phyloP scores from a whole-genome alignment of 92 coral and sea anemone genomes.

The Palythoa grandis region DNA sequence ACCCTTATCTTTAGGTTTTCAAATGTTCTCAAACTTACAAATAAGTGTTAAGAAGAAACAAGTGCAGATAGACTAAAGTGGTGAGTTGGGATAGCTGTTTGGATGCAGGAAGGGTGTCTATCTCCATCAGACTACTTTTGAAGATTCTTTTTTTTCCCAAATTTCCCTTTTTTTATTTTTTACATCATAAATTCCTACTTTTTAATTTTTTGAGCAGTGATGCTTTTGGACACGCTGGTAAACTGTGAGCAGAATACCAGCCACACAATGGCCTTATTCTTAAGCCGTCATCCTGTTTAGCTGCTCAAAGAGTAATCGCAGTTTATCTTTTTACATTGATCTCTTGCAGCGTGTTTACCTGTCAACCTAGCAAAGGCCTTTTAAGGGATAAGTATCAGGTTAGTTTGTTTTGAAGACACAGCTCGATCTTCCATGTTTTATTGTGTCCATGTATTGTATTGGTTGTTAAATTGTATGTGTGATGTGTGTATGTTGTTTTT shows the following conservation, averaged over 20 bases:
- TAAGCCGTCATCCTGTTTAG: neutral
- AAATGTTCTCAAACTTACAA: no score
- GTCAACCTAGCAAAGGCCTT: slow-evolving; percentile 87
- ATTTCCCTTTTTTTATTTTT: no score
- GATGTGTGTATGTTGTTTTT: neutral
- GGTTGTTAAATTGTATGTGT: neutral
- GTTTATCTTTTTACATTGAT: neutral
- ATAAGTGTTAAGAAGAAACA: no score
- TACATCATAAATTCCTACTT: no score
- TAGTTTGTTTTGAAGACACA: neutral
- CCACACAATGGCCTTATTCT: neutral
- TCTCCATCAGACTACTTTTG: no score
- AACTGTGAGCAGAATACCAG: neutral
- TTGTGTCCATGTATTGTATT: neutral
- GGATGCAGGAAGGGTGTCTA: no score
- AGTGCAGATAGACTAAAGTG: no score
- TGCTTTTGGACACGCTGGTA: no score
- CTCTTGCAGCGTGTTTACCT: slow-evolving; percentile 72
- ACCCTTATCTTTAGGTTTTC: neutral
- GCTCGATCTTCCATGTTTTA: neutral
- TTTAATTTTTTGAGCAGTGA: no score
- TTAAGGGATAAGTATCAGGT: slow-evolving; percentile 88
- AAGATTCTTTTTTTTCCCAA: no score
- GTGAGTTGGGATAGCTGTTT: no score
- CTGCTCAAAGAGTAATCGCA: neutral